Evolutionary conservation across 2,888 invertebrate genomes (phyloP).

Genomic region (Drosophila picticornis): DNA sequence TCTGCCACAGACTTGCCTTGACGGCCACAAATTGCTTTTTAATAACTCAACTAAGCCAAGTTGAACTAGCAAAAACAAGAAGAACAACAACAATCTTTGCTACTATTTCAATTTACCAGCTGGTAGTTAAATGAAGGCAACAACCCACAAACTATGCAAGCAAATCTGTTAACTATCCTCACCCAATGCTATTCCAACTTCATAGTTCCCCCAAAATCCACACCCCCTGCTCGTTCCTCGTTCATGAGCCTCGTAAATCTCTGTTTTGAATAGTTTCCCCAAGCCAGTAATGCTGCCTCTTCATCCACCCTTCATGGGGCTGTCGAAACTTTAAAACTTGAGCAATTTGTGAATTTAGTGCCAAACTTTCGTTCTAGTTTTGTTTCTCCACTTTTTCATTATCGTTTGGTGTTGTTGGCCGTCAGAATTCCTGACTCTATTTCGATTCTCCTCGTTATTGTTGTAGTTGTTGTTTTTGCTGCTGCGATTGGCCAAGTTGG

Average conservation of each 20-base stretch:
- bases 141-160: conserved; percentile 61
- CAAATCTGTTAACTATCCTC: conserved; percentile 68
- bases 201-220: neutral
- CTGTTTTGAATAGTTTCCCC: conserved; percentile 74
- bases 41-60: conserved; percentile 79
- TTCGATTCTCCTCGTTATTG: conserved; percentile 25
- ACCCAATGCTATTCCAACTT: conserved; percentile 29
- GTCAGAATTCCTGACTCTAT: conserved; percentile 8
- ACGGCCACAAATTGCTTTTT: conserved; percentile 79
- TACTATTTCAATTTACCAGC: conserved; percentile 64
- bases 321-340: conserved; percentile 77
- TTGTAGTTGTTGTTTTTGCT: conserved; percentile 26
- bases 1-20: conserved; percentile 74
- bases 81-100: conserved; percentile 46
- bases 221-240: conserved; percentile 1
- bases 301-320: conserved; percentile 30
- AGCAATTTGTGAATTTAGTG: conserved; percentile 80
- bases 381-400: conserved; percentile 70
- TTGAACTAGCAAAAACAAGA: conserved; percentile 44
- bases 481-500: conserved; percentile 53
- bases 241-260: conserved; percentile 55
- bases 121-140: conserved; percentile 77
- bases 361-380: conserved; percentile 72
- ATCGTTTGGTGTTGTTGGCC: conserved; percentile 53
- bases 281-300: conserved; percentile 23